A percentile compares a stretch with the other conserved stretches of the same genome.
Evolutionary conservation across 2,888 invertebrate genomes (phyloP).

Genomic region (Thysanoteuthis rhombus): DNA sequence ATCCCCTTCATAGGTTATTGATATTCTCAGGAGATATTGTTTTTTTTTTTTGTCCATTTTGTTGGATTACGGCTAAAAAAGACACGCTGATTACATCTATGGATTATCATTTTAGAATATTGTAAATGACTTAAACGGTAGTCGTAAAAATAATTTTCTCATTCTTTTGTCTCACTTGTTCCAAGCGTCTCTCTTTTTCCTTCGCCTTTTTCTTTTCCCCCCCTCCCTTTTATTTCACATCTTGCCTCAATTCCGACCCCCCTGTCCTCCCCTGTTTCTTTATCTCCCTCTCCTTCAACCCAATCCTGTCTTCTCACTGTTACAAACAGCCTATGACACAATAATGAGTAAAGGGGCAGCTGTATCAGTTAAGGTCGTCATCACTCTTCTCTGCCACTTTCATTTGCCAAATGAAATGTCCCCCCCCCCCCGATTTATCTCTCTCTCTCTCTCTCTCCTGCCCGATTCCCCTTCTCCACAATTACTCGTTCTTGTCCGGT

Average conservation of each 20-base stretch:
- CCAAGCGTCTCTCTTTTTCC: neutral
- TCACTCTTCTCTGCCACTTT: neutral
- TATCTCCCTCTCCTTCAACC: neutral
- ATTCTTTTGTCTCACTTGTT: neutral
- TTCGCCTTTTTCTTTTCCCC: neutral
- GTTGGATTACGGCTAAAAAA: too few relatives aligned
- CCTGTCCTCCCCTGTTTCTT: too few relatives aligned
- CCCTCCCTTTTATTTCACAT: neutral
- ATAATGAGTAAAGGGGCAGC: neutral
- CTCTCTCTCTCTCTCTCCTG: neutral
- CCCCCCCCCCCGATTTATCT: neutral
- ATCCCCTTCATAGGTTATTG: too few relatives aligned
- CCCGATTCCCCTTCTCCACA: neutral
- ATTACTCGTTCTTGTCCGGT: neutral
- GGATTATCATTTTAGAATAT: too few relatives aligned
- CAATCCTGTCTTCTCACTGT: neutral
- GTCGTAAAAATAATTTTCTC: too few relatives aligned
- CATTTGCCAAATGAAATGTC: neutral
- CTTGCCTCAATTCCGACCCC: too few relatives aligned
- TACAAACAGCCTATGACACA: neutral
- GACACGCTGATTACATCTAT: too few relatives aligned
- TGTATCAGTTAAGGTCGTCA: neutral
- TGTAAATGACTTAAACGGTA: too few relatives aligned
- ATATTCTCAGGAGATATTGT: too few relatives aligned
- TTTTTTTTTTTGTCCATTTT: too few relatives aligned